Base-by-base conservation (phyloP, 2,113 vertebrate species). In the Turdus rufiventris region DNA sequence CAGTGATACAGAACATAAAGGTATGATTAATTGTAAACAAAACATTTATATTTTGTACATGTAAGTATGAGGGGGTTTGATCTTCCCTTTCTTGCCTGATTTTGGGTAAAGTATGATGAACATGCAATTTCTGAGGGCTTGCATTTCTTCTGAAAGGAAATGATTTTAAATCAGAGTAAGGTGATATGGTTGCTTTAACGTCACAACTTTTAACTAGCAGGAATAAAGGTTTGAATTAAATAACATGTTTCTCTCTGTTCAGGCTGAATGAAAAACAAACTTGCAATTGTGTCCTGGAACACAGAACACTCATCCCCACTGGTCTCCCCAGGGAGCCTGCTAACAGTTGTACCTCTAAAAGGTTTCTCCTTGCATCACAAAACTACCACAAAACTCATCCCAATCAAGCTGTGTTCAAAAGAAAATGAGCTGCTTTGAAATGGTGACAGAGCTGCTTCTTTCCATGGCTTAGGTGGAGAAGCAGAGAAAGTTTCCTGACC, bases 261-360 rank as follows among this genome's bases (percentile, higher is more conserved):
- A 5, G 0, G 0, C 14, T 54, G 42, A 54, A 76, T 2, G 28
- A 60, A 74, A 75, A 73, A 8, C 29, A 40, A 34, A 50, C 33
- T 51, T 47, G 48, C 10, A 60, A 5, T 10, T 62, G 40, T 38
- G 31, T 38, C 54, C 61, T 58, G 76, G 24, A 10, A 8, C 8
- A 7, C 26, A 85, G 70, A 51, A 43, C 40, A 18, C 26, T 66
- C 66, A 6, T 5, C 26, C 26, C 23, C 9, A 2, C 28, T 77
- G 18, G 60, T 60, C 70, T 91, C 51, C 60, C 48, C 54, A 12
- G n/a, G 38, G 23, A 79, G 8, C 24, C 16, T 6, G 11, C 3
- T 31, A 48, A 14, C 15, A 70, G 17, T 26, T 43, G 25, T 60
- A 43, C 31, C 47, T 68, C 54, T 66, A 6, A 54, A 67, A 62